A percentile compares a stretch with the other conserved stretches of the same genome.
Evolutionary conservation across 2,797 vertebrate genomes (phyloP).

Genomic region (Crypturellus tataupa): DNA sequence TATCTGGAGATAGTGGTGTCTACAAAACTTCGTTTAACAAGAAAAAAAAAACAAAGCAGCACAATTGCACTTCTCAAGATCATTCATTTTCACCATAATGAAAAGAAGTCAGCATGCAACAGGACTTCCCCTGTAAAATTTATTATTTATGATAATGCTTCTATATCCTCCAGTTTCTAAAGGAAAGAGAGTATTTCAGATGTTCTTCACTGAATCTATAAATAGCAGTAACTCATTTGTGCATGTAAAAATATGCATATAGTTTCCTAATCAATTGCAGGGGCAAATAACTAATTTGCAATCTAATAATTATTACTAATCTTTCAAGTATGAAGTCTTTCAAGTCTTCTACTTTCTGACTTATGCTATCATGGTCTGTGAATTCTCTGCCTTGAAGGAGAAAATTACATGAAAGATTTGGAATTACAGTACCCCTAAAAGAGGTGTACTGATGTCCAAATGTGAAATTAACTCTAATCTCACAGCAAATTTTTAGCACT

Average conservation of each 20-base stretch:
- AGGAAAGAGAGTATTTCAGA: not conserved
- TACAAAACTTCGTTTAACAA: not conserved
- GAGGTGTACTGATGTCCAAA: not conserved
- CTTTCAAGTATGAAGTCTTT: not conserved
- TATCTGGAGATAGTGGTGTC: too few relatives aligned
- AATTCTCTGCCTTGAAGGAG: not conserved
- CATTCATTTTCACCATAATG: not conserved
- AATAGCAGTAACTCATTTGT: not conserved
- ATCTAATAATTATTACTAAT: not conserved
- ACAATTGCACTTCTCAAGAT: not conserved
- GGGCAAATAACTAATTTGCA: not conserved
- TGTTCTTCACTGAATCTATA: not conserved
- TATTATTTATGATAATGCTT: rapidly evolving
- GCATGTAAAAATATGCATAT: not conserved
- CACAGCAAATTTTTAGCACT: not conserved
- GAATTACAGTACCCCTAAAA: not conserved
- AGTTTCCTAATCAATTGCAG: not conserved
- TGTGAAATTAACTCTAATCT: not conserved
- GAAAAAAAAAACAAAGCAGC: not conserved
- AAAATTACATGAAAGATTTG: not conserved
- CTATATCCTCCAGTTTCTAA: not conserved
- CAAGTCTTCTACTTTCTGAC: not conserved
- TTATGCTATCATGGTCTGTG: not conserved
- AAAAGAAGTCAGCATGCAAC: not conserved
- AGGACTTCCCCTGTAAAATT: not conserved